Evolutionary conservation across 2,113 vertebrate species (phyloP), one percentile per base, ranked within the genome.

Genomic region (Tympanuchus pallidicinctus): DNA sequence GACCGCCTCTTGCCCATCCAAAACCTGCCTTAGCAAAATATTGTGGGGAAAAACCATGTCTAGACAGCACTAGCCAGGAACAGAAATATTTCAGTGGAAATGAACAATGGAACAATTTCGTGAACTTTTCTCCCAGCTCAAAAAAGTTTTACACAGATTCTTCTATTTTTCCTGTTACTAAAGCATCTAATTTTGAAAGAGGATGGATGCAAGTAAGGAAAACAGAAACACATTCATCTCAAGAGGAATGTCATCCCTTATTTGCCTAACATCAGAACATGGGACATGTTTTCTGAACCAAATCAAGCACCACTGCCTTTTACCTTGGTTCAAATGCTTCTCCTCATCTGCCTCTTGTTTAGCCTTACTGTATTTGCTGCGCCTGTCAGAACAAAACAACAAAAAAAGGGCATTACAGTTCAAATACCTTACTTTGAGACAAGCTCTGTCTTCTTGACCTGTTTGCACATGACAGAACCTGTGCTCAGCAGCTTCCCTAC

Each of bases 341-440:
- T 99, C 99, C 94, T 99, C 99, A 64, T 99, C 99, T 8, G 99
- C 98, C 96, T 99, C 99, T 96, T 99, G 99, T 97, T 99, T 99
- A 25, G 99, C 99, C 81, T 99, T 99, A 96, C 99, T 99, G 98
- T 99, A 99, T 79, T 99, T 99, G 96, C 98, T 99, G 96, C 99
- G 98, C 96, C 98, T 99, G 98, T 79, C 95, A 82, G 86, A 90
- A 96, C 76, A 96, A 92, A 97, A 50, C 22, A 22, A 48, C 47
- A 16, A 57, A 57, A 80, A 95, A 64, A 96, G 54, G 92, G 56
- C 40, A 13, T 30, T 71, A 50, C n/a, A 69, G 72, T 34, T 89
- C 64, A 88, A 92, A 32, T 43, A 82, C 45, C 60, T 77, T 45
- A 5, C 78, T 43, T 67, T 27, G 20, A 64, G 59, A 75, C 76